phyloP scores from a whole-genome alignment of 64 coral and sea anemone genomes.

The Acropora yongei region DNA sequence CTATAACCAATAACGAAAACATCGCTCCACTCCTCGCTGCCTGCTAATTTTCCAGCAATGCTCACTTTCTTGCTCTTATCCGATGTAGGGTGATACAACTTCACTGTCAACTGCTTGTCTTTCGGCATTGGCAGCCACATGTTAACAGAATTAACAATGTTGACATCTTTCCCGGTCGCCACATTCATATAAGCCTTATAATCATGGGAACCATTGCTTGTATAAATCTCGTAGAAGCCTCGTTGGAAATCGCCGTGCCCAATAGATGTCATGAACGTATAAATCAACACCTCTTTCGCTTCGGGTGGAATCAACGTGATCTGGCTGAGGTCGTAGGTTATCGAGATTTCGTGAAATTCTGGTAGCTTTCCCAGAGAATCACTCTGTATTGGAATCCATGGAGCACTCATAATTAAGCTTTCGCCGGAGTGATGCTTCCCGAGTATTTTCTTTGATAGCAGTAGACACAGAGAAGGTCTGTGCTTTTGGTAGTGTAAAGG shows the following conservation, averaged over 20 bases:
- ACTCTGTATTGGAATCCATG: no score
- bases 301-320: neutral
- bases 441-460: no score
- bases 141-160: neutral
- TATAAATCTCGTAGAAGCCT: neutral
- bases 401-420: no score
- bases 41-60: neutral
- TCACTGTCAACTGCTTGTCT: neutral
- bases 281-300: neutral
- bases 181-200: neutral
- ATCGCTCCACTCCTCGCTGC: no score
- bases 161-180: neutral
- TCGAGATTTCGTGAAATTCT: neutral
- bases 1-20: no score
- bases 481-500: no score
- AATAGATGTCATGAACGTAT: neutral
- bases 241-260: neutral
- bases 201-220: neutral
- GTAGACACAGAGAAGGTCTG: no score
- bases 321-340: neutral
- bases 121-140: neutral
- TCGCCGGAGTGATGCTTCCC: no score
- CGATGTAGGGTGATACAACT: neutral
- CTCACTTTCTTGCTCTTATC: neutral
- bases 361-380: neutral